Base-by-base conservation (phyloP, 2,113 vertebrate genomes). In the Chitala chitala region DNA sequence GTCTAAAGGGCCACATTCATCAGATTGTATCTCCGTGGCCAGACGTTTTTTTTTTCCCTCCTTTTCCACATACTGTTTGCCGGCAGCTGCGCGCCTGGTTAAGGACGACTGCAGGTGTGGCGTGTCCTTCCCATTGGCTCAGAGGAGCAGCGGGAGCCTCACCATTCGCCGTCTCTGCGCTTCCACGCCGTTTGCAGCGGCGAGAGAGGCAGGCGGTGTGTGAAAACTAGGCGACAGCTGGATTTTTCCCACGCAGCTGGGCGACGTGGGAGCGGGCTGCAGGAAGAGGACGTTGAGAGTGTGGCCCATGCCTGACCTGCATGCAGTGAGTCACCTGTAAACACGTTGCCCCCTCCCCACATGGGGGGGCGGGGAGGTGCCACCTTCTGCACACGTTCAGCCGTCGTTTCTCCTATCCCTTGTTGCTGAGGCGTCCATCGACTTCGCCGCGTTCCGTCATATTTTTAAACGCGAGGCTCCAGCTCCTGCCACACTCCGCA, bases 21-120 rank as follows among this genome's bases (percentile, higher is more conserved):
- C 80, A 79, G 82, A 81, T 88, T 86, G 78, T 83, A 85, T 84
- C 83, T 71, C 15, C 73, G 77, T 75, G 69, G 77, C 78, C 72
- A 80, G 77, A 80, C 78, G 50, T 48, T 61, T 46, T 81, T 75
- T 77, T 79, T 74, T n/a, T n/a, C 58, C 68, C 68, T 79, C 73
- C 48, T 72, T 66, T 69, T 76, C 46, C 46, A 48, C 10, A 15
- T 2, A 2, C 48, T 61, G 69, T n/a, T 50, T 4, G 24, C 22
- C 6, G 53, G 6, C 3, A 46, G 3, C 8, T 13, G 33, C 44
- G 22, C 15, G 40, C 26, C 44, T 48, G 40, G n/a, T n/a, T 46
- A 6, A n/a, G 64, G n/a, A 68, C 26, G n/a, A 68, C 22, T n/a
- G 42, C 1, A 24, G 38, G n/a, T 46, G 64, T 68, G 44, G 26